A percentile compares a stretch with the other conserved stretches of the same genome.
phyloP scores from a whole-genome alignment of 2,113 vertebrate genomes.

The Scytalopus superciliaris region DNA sequence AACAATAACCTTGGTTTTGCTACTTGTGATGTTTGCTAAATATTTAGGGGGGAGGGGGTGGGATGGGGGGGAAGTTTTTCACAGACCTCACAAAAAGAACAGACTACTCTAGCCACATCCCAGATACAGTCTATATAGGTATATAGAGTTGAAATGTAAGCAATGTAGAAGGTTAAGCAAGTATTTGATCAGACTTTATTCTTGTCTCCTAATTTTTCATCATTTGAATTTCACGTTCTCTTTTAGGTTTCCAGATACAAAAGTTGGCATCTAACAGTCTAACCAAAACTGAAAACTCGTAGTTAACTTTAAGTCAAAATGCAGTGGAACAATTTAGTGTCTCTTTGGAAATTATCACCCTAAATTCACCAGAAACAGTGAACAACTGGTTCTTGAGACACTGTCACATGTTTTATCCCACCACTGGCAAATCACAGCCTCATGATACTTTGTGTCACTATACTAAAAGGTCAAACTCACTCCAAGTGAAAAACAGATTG shows the following conservation, averaged over 20 bases:
- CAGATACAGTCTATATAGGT: background rate
- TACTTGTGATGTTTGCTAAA: constrained; percentile 58
- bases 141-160: background rate
- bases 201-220: background rate
- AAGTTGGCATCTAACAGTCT: background rate
- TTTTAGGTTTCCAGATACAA: background rate
- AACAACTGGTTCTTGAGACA: background rate
- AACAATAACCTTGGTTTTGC: constrained; percentile 30
- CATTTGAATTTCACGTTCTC: background rate
- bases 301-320: background rate
- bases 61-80: background rate
- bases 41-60: background rate
- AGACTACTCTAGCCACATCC: background rate
- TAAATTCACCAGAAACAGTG: background rate
- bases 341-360: background rate
- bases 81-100: background rate
- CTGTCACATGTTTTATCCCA: background rate
- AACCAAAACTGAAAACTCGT: background rate
- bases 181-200: background rate
- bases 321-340: background rate
- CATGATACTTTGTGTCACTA: background rate
- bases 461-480: background rate
- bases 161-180: background rate
- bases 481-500: background rate
- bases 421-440: background rate